Evolutionary conservation across 2,113 vertebrate genomes (phyloP), one percentile per base, ranked within the genome.

Genomic region (Piprites chloris): DNA sequence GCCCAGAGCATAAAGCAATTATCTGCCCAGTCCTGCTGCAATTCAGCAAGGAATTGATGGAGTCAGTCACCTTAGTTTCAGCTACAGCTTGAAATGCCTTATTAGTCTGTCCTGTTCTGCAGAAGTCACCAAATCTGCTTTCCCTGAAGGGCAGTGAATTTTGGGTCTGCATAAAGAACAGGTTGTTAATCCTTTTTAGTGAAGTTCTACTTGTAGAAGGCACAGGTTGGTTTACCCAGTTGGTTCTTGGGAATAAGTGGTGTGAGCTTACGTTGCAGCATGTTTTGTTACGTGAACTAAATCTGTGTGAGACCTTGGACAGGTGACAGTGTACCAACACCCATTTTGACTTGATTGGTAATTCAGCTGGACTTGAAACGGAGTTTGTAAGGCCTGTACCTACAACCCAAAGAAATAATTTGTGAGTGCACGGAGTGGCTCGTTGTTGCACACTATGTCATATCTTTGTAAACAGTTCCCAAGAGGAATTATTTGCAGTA

Each of bases 371-470:
- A 13, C 87, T 91, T 87, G 22, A 21, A 42, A 32, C 41, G 16
- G 24, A 13, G 3, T 52, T 81, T 77, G 33, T 55, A 37, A 44
- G 44, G 12, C 35, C 84, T 52, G 27, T 63, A 13, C 0, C 0
- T 66, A 28, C 13, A 23, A 19, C 27, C 23, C 20, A 37, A 85
- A 49, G 16, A 69, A 68, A 67, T 27, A 23, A 26, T 42, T 39
- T 62, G 0, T 22, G 37, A 62, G n/a, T 13, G 16, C 17, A 7
- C 0, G 9, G 15, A 14, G 15, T n/a, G 33, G 9, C 13, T 84
- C 8, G 2, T 37, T 50, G 61, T 39, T 82, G 52, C 28, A 30
- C 67, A 37, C 28, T 56, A 52, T 1, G 1, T 28, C 8, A 12
- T 50, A 2, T 35, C 19, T 58, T 55, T n/a, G 26, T 58, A 39